Conservation (phyloP, 2,113 vertebrate species). For the Phasianus colchicus region DNA sequence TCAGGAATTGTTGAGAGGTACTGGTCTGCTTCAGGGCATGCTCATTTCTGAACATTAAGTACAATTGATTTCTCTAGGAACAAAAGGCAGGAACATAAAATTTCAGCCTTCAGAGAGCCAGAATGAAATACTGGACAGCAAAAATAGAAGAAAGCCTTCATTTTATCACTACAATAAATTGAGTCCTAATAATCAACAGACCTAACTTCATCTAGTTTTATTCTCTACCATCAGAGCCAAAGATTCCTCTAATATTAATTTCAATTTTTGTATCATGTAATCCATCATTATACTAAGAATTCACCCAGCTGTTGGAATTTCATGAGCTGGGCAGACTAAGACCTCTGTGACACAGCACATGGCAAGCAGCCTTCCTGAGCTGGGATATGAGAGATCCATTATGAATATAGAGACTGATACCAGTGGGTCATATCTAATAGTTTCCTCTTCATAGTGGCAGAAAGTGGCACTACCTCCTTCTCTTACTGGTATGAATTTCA, state of each 20-base stretch:
- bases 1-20: background rate
- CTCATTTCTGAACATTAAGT: background rate
- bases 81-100: background rate
- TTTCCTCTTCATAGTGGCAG: background rate
- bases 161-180: background rate
- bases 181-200: background rate
- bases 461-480: background rate
- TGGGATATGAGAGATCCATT: background rate
- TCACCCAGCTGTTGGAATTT: fast-evolving
- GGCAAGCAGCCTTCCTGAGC: background rate
- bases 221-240: background rate
- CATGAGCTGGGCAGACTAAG: background rate
- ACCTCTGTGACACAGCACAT: background rate
- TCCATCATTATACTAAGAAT: background rate
- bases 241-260: background rate
- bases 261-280: background rate
- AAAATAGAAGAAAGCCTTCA: background rate
- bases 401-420: background rate
- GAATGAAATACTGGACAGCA: background rate
- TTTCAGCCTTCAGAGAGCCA: background rate
- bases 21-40: background rate
- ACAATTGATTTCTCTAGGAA: background rate
- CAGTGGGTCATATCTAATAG: background rate
- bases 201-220: background rate
- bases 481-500: background rate